These are phyloP conservation scores for Hippocampus guttulatus DNA, from an alignment of 2,113 vertebrate genomes.

Conservation along the genomic window DNA sequence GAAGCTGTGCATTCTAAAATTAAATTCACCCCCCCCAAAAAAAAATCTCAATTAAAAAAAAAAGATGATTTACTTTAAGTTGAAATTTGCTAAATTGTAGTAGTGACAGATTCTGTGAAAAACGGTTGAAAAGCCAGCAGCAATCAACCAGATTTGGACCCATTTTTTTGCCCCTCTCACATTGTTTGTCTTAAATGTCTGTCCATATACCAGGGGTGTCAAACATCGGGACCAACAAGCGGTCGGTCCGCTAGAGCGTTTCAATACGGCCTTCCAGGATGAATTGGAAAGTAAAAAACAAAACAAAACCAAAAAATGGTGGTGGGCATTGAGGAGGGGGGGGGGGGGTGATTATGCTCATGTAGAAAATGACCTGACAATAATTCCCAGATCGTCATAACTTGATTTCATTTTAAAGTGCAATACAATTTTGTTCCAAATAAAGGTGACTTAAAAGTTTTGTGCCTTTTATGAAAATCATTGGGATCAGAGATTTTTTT, in stretches of 20 bases:
- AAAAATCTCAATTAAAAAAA: too few species aligned
- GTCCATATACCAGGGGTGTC: constrained; percentile 40
- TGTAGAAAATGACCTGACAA: not conserved
- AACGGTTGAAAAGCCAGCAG: constrained; percentile 39
- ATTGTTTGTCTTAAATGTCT: constrained; percentile 48
- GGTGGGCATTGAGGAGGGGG: too few species aligned
- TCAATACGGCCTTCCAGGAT: not conserved
- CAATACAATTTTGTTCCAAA: too few species aligned
- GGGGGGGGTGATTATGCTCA: not conserved
- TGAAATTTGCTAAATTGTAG: constrained; percentile 48
- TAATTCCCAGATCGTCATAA: not conserved
- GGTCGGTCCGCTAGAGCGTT: too few species aligned
- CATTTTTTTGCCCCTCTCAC: constrained; percentile 35
- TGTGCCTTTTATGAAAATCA: constrained; percentile 3
- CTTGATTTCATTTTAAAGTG: not conserved
- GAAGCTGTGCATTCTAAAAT: constrained; percentile 54
- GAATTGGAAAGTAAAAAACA: not conserved
- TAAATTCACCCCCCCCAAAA: not conserved
- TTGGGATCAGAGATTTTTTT: not conserved
- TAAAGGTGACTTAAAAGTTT: not conserved
- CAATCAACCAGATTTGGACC: constrained; percentile 14
- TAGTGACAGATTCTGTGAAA: constrained; percentile 55
- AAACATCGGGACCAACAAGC: not conserved
- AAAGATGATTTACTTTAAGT: constrained; percentile 33
- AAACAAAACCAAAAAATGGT: not conserved